Base-by-base conservation (phyloP, 2,113 vertebrate genomes). In the Gallinago paraguaiae region DNA sequence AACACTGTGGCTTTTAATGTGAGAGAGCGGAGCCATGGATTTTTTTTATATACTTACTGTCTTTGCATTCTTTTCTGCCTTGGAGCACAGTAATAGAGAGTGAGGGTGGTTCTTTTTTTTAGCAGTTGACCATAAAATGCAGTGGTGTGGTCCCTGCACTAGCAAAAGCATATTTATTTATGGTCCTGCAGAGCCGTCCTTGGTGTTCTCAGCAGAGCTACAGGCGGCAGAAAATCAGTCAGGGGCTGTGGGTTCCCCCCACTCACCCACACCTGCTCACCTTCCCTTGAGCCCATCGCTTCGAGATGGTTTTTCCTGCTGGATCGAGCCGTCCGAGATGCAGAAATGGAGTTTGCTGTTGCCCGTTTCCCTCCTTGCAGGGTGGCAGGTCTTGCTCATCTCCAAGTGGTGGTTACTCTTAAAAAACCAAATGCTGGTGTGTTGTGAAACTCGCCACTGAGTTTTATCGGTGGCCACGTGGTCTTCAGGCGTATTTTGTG, bases 11-110 rank as follows among this genome's bases (percentile, higher is more conserved):
- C 56, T 83, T 72, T 35, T 46, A 5, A 41, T 3, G 10, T 53
- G 46, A 50, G 51, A 7, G 30, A 48, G 56, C 1, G 5, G 45
- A 69, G 81, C 65, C 0, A 0, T 65, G 69, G 59, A 30, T 78
- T 65, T 56, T 4, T 46, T 56, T 4, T 46, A 46, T 2, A 0
- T 31, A 37, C 30, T 60, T 63, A 0, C 30, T 6, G 1, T 68
- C 31, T 53, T 35, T 31, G 33, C 35, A 48, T 75, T 61, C 43
- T 45, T 82, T 30, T 43, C 68, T 67, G 57, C 65, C 57, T 46
- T 43, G 64, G n/a, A 37, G 37, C 3, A 16, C 1, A 8, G 22
- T 31, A 64, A 13, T 17, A 27, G 56, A 46, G 39, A 45, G n/a
- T 24, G 33, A 39, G 28, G 51, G 17, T 37, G 46, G 33, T 11